Base-by-base conservation (phyloP, 2,888 invertebrate species). In the Dinocampus coccinellae region DNA sequence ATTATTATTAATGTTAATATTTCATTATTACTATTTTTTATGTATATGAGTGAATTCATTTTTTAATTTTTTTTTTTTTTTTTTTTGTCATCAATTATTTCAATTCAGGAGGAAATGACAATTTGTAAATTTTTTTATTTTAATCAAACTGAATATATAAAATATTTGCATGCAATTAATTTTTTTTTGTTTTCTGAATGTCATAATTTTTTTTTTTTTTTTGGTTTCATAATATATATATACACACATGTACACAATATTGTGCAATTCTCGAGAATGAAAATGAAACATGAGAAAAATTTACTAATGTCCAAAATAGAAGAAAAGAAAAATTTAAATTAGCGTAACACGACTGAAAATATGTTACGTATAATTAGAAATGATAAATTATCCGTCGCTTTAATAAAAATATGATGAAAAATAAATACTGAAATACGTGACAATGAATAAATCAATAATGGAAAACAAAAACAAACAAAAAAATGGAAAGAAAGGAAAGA, bases 341-440 rank as follows among this genome's bases (percentile, higher is more conserved):
- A 73, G 65, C 74, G 77, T 76, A 76, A 79, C 76, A 80, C 79
- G 80, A 81, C 80, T 81, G 80, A 81, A 76, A 75, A 74, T 69
- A 73, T 72, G 73, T 70, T 47, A 24, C 65, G 65, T 58, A 34
- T 65, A 24, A 58, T 42, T 47, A 36, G 16, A 16, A 33, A 42
- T 52, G n/a, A 61, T 13, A 42, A 24, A 39, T n/a, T 20, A 13
- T n/a, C 26, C 20, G 29, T 33, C 24, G 26, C 33, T n/a, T 1
- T 57, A 4, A 11, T 3, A 9, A 53, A 16, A 7, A 57, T 26
- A 29, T 4, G 26, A 29, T 20, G 62, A 42, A 62, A 62, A 42
- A 36, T 13, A 42, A 62, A 13, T 36, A 11, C 26, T 13, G 53
- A 20, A 10, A 57, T n/a, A 26, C 29, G 29, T 7, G 24, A 26